Base-by-base conservation (phyloP, 2,888 invertebrate species). In the Hydriomena furcata region DNA sequence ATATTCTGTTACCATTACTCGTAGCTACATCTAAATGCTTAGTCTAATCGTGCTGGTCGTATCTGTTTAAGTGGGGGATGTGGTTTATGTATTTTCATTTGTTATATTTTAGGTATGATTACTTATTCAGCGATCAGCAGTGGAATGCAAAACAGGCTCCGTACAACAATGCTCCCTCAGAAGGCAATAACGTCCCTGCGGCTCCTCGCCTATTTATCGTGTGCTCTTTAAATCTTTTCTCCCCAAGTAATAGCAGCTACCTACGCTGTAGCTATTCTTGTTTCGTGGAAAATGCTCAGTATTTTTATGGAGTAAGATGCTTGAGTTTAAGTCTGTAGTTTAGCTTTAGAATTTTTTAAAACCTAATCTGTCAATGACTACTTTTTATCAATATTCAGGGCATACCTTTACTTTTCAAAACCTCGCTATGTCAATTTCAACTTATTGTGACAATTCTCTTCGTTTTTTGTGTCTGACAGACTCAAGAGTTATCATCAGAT, bases 161-260 rank as follows among this genome's bases (percentile, higher is more conserved):
- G 51, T 47, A 54, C 46, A 65, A 71, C 69, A 73, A 71, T 67
- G 60, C 63, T 58, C 50, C 46, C 63, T 65, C 58, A 65, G 67
- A 63, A 66, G 58, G 70, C 66, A 73, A 76, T 78, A 76, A 69
- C 60, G 63, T 60, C 58, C 48, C 54, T 54, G 59, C 60, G 59
- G 61, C 60, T 68, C 58, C 65, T 68, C 62, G 65, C 60, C 69
- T 76, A 72, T 78, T 76, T 76, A 76, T 78, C 64, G 66, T 65
- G 50, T 61, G 59, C 73, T 70, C 63, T 71, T 66, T 72, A 63
- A 58, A 60, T 58, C 48, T 57, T 52, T 42, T 54, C 58, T 52
- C 17, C 36, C 45, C 24, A 55, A 48, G 58, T 65, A 65, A 68
- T 61, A 52, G 57, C 47, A 41, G 45, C 57, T 61, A 56, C 54